Evolutionary conservation across 2,888 invertebrate genomes (phyloP).

Genomic region (Thera obeliscata): DNA sequence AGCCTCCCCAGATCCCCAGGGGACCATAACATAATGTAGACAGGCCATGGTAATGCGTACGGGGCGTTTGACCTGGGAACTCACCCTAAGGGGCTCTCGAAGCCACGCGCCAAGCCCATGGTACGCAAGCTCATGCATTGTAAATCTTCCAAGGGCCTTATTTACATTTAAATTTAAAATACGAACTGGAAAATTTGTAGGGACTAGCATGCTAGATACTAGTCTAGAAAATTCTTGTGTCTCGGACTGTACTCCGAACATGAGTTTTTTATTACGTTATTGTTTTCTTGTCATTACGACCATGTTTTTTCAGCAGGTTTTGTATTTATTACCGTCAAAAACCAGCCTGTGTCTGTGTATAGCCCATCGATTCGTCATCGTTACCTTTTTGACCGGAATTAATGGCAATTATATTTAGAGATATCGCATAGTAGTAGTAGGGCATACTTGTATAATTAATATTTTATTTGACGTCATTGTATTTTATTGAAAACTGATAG

Average conservation of each 20-base stretch:
- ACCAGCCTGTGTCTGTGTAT: too few relatives aligned
- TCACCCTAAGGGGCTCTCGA: slow-evolving; percentile 40
- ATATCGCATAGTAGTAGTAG: not conserved
- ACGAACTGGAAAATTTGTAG: too few relatives aligned
- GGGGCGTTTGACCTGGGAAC: slow-evolving; percentile 63
- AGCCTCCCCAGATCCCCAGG: slow-evolving; percentile 67
- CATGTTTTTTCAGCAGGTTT: too few relatives aligned
- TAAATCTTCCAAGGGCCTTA: too few relatives aligned
- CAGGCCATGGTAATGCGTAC: slow-evolving; percentile 44
- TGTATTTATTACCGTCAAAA: too few relatives aligned
- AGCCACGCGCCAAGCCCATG: not conserved
- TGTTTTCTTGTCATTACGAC: too few relatives aligned
- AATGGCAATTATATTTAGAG: not conserved
- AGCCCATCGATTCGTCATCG: too few relatives aligned
- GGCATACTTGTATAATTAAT: not conserved
- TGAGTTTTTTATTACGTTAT: too few relatives aligned
- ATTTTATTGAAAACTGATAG: too few relatives aligned
- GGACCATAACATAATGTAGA: slow-evolving; percentile 68
- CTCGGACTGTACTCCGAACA: too few relatives aligned
- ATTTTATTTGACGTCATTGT: slow-evolving; percentile 14
- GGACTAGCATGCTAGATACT: not conserved
- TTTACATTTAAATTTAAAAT: too few relatives aligned
- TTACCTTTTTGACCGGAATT: too few relatives aligned
- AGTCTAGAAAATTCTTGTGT: not conserved
- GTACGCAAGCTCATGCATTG: not conserved